Conservation (phyloP, 2,888 invertebrate species). For the Coelogynopora nodosa region DNA sequence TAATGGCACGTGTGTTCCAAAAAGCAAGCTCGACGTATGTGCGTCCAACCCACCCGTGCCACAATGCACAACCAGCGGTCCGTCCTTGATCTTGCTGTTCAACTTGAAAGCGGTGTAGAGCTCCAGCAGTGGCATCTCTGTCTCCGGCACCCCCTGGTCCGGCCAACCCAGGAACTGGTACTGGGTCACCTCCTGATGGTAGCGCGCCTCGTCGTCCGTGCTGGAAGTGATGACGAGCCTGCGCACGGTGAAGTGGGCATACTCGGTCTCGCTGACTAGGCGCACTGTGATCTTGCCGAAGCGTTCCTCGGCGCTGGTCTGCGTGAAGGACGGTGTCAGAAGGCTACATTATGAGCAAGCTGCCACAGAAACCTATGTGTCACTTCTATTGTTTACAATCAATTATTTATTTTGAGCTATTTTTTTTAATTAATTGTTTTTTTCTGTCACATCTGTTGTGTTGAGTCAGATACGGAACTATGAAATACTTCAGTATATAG, state of each 20-base stretch:
- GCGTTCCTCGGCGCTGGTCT: slow-evolving; percentile 67
- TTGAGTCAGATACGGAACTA: no score
- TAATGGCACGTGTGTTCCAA: no score
- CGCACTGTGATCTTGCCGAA: slow-evolving; percentile 77
- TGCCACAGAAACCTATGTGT: no score
- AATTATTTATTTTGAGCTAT: no score
- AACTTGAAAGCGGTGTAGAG: slow-evolving; percentile 50
- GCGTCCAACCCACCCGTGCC: slow-evolving; percentile 51
- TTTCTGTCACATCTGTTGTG: no score
- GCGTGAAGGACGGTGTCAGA: no score
- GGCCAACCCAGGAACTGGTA: slow-evolving; percentile 60
- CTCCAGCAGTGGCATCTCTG: slow-evolving; percentile 58
- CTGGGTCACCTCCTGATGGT: slow-evolving; percentile 47
- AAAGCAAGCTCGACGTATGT: no score
- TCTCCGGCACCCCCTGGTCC: slow-evolving; percentile 56
- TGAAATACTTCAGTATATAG: no score
- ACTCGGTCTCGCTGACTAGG: slow-evolving; percentile 80
- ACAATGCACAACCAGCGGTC: slow-evolving; percentile 59
- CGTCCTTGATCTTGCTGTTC: slow-evolving; percentile 36
- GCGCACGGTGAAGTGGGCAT: slow-evolving; percentile 76
- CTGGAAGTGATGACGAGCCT: slow-evolving; percentile 38
- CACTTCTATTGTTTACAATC: no score
- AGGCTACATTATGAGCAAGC: no score
- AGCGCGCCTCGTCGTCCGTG: not conserved
- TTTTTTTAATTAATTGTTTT: no score